Base-by-base conservation (phyloP, 2,113 vertebrate species). In the Hydrolagus affinis region DNA sequence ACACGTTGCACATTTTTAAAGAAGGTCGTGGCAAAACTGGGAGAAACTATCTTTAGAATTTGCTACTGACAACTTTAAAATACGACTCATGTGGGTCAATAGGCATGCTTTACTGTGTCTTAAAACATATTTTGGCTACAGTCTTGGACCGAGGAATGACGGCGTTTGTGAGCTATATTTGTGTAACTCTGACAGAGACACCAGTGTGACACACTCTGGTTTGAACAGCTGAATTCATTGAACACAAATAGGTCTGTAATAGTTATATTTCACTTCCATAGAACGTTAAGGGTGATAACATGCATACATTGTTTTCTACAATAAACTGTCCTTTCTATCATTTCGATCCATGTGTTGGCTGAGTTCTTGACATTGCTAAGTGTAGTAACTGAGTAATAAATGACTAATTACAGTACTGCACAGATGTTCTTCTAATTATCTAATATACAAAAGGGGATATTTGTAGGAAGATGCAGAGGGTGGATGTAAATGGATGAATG, bases 301-400 rank as follows among this genome's bases (percentile, higher is more conserved):
- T 83, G 78, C 78, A 66, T 83, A 66, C 23, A 30, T 83, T 83
- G n/a, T 83, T 83, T 83, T 83, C 78, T 83, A 30, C 78, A 83
- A 83, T 83, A 83, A 66, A 83, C 60, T 80, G 77, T 83, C 78
- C 28, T 66, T 66, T 83, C 25, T 66, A 83, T 66, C 62, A 83
- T 83, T 83, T 83, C 66, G 59, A 64, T 12, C 15, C 66, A 25
- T 66, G 60, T 32, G 60, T 83, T 17, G 62, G 78, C 78, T 83
- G 60, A 66, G 15, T 66, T 83, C 21, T 83, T 83, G 28, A 30
- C 17, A 21, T 28, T 80, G 14, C 77, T 64, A 77, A 23, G 23
- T 80, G 25, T 62, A 28, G 14, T 80, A 62, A 62, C 57, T 66
- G 66, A 30, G 25, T 28, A 83, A 0, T 66, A 83, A 83, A 44